phyloP scores from a whole-genome alignment of 2,113 vertebrate species.

The Piprites chloris region DNA sequence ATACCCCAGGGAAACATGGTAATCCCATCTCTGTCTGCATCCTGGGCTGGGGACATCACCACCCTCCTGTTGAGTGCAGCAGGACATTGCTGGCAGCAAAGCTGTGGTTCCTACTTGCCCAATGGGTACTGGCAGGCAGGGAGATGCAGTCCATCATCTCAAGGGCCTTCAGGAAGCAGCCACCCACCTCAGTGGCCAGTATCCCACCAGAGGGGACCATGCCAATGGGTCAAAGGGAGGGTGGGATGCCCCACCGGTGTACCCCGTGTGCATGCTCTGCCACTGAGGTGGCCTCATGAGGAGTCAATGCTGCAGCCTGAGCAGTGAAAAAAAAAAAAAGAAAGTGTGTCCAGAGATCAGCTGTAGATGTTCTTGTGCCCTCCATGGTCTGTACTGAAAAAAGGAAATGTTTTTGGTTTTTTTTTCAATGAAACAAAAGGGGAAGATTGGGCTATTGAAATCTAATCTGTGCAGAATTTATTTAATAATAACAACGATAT shows the following conservation, averaged over 20 bases:
- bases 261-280: background rate
- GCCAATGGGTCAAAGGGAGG: rapidly evolving
- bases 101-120: background rate
- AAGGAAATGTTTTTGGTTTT: background rate
- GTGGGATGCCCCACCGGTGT: background rate
- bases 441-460: slow-evolving; percentile 5
- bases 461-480: slow-evolving; percentile 1
- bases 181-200: background rate
- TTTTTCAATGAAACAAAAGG: background rate
- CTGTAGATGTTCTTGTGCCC: background rate
- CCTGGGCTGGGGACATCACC: rapidly evolving
- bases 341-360: background rate
- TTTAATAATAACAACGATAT: background rate
- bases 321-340: background rate
- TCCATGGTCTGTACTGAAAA: background rate
- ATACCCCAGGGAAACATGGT: background rate
- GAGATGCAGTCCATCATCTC: background rate
- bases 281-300: rapidly evolving
- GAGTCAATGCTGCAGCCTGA: background rate
- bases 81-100: background rate
- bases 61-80: background rate
- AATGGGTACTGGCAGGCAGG: background rate
- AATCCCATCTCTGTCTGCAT: background rate
- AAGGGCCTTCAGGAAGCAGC: background rate
- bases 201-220: background rate